Evolutionary conservation across 2,888 invertebrate genomes (phyloP).

Genomic region (Ochlodes sylvanus): DNA sequence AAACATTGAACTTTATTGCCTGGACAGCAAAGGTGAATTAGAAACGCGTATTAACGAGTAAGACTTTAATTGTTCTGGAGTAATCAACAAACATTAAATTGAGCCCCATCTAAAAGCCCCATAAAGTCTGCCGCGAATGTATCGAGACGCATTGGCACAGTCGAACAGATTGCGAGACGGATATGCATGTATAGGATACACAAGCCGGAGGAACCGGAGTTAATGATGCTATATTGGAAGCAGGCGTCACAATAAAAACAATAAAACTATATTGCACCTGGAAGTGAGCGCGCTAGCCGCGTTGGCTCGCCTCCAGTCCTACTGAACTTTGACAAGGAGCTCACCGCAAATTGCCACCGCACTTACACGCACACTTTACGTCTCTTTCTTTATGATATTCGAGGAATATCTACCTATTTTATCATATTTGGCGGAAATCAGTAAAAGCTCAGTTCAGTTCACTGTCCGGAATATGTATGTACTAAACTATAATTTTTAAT

Average conservation of each 20-base stretch:
- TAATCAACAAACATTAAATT: not conserved
- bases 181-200: conserved; percentile 1
- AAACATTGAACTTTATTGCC: conserved; percentile 15
- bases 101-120: not conserved
- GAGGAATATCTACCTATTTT: conserved; percentile 7
- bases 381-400: conserved; percentile 6
- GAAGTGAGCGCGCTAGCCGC: conserved; percentile 71
- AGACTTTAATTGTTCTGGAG: not conserved
- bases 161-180: not conserved
- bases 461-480: not conserved
- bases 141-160: not conserved
- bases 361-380: conserved; percentile 31
- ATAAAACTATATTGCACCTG: conserved; percentile 61
- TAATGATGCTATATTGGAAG: conserved; percentile 36
- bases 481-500: too few relatives aligned
- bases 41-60: not conserved
- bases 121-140: not conserved
- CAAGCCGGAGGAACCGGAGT: conserved; percentile 1
- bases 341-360: conserved; percentile 63
- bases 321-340: conserved; percentile 82
- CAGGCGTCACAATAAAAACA: conserved; percentile 35
- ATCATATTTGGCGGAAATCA: not conserved
- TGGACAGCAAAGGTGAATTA: not conserved
- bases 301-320: conserved; percentile 79
- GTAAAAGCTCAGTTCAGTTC: not conserved